A percentile compares a stretch with the other conserved stretches of the same genome.
phyloP scores from a whole-genome alignment of 2,888 invertebrate genomes.

The Orthosia cruda region DNA sequence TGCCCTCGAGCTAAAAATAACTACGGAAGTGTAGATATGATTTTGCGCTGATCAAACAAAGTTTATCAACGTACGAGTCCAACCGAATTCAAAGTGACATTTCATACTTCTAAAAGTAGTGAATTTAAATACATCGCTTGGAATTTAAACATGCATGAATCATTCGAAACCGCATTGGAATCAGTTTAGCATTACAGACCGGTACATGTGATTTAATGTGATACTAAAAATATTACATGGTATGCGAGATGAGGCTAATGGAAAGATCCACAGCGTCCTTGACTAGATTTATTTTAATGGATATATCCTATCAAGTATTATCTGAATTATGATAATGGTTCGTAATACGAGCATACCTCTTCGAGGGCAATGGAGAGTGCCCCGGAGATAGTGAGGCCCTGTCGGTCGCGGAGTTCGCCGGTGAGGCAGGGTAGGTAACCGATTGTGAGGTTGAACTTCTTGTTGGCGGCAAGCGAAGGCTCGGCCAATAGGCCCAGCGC shows the following conservation, averaged over 20 bases:
- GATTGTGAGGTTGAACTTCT: constrained; percentile 93
- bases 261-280: constrained; percentile 61
- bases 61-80: constrained; percentile 72
- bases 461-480: constrained; percentile 89
- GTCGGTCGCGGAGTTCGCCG: constrained; percentile 95
- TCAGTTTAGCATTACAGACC: constrained; percentile 51
- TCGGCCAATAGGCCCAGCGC: constrained; percentile 92
- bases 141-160: constrained; percentile 49
- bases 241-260: constrained; percentile 64
- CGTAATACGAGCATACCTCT: constrained; percentile 90
- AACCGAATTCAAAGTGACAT: constrained; percentile 55
- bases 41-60: constrained; percentile 81
- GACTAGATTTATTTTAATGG: constrained; percentile 63
- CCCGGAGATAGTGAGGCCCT: constrained; percentile 97
- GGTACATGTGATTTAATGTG: constrained; percentile 49
- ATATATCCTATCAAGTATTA: constrained; percentile 40
- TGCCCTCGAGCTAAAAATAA: constrained; percentile 80
- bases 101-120: constrained; percentile 44
- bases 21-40: constrained; percentile 82
- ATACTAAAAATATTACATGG: constrained; percentile 68
- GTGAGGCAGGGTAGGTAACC: constrained; percentile 97
- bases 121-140: constrained; percentile 36
- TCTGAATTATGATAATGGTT: constrained; percentile 50
- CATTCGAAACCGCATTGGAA: constrained; percentile 56
- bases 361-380: constrained; percentile 97